Base-by-base conservation (phyloP, 1,140 invertebrate species). In the Hestina assimilis region DNA sequence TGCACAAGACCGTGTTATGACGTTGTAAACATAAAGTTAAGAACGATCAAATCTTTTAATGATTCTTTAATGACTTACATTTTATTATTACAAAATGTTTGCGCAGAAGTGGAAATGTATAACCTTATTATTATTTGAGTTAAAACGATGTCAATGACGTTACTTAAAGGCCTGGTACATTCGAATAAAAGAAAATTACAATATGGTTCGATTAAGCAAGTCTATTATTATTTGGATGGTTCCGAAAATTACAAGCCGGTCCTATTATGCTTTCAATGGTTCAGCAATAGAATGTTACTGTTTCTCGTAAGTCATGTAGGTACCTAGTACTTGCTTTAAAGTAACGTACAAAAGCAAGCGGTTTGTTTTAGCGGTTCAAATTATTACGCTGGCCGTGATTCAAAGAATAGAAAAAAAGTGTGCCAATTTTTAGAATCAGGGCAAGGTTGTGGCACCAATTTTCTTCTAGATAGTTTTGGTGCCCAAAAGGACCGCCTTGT, bases 391-490 rank as follows among this genome's bases (percentile, higher is more conserved):
- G 77, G 74, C 77, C 66, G 66, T 76, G 69, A 74, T 79, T 81
- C 74, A 75, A 78, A 75, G 68, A 73, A 72, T 72, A 78, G 66
- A 84, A 79, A 87, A 64, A 85, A 87, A 82, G 79, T 84, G 79
- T 85, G 82, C 84, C 78, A 85, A 85, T 84, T 74, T 80, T 64
- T 41, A 73, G 65, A 87, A 85, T 67, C 66, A 59, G 82, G 72
- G 66, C 84, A 87, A 87, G 84, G 84, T 71, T 78, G 66, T 66
- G 75, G 50, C 73, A 82, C 71, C 80, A 59, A 77, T 87, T 74
- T 65, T 54, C 59, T 59, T 41, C 55, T 59, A 43, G 59, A 55
- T 48, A 59, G 29, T 45, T 31, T 62, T 45, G 26, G 42, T 66
- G 51, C 11, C 35, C 21, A 23, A 26, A 26, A 38, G 20, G 40